phyloP scores from a whole-genome alignment of 2,888 invertebrate species.

The Neoitamus cyanurus region DNA sequence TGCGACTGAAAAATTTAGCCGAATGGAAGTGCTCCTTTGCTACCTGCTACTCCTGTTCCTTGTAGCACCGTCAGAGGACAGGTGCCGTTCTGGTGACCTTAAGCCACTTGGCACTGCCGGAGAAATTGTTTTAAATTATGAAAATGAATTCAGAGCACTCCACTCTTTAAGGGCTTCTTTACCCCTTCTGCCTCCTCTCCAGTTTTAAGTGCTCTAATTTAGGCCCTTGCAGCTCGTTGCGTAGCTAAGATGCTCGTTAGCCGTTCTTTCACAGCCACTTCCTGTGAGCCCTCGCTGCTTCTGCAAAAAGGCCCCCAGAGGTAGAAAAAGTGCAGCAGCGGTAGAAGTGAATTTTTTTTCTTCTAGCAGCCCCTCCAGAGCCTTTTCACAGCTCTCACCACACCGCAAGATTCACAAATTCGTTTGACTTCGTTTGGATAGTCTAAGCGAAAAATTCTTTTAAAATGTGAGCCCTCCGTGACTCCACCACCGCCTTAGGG shows the following conservation, averaged over 20 bases:
- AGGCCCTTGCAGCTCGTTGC: background rate
- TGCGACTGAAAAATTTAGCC: background rate
- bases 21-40: background rate
- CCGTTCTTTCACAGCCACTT: background rate
- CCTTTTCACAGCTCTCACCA: background rate
- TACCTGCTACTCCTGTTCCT: background rate
- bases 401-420: background rate
- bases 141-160: slow-evolving; percentile 27
- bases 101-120: slow-evolving; percentile 6
- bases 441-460: background rate
- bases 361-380: background rate
- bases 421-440: background rate
- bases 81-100: slow-evolving; percentile 14
- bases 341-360: background rate
- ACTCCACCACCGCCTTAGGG: background rate
- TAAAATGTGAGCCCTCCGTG: background rate
- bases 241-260: background rate
- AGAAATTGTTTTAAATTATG: slow-evolving; percentile 24
- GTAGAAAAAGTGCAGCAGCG: background rate
- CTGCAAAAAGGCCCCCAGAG: background rate
- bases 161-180: slow-evolving; percentile 2
- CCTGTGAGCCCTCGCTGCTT: background rate
- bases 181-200: background rate
- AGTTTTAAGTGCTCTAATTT: background rate
- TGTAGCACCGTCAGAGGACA: background rate